Evolutionary conservation across 2,113 vertebrate genomes (phyloP).

Genomic region (Misgurnus anguillicaudatus): DNA sequence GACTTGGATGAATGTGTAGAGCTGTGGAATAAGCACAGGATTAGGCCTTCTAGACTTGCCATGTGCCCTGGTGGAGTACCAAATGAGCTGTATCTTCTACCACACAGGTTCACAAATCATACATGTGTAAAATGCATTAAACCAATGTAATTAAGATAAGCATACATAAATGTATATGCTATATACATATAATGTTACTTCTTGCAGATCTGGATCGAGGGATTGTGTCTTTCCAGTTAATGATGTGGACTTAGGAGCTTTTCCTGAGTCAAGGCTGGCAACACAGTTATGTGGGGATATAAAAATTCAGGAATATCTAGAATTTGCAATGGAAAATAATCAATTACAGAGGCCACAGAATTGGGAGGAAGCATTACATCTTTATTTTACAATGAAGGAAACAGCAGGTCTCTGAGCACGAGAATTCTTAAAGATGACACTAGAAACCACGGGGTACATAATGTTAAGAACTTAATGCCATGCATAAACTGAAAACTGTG

Average conservation of each 20-base stretch:
- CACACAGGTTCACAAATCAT: neutral
- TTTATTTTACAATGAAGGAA: neutral
- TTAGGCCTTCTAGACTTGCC: slow-evolving; percentile 6
- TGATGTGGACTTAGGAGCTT: neutral
- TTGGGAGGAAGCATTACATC: slow-evolving; percentile 32
- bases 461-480: too few relatives aligned
- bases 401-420: neutral
- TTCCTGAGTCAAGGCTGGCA: slow-evolving; percentile 29
- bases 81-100: slow-evolving; percentile 4
- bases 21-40: slow-evolving; percentile 11
- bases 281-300: slow-evolving; percentile 6
- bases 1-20: neutral
- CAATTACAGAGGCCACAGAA: slow-evolving; percentile 42
- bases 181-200: too few relatives aligned
- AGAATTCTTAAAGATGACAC: neutral
- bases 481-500: neutral
- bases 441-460: too few relatives aligned
- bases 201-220: neutral
- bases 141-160: too few relatives aligned
- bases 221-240: slow-evolving; percentile 1
- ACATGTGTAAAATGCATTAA: neutral
- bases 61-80: neutral
- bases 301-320: slow-evolving; percentile 47
- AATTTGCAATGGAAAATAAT: slow-evolving; percentile 30
- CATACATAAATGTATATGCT: too few relatives aligned